These are phyloP conservation scores for Phragmatobia fuliginosa DNA, from an alignment of 2,888 invertebrate genomes.

Conservation along the genomic window DNA sequence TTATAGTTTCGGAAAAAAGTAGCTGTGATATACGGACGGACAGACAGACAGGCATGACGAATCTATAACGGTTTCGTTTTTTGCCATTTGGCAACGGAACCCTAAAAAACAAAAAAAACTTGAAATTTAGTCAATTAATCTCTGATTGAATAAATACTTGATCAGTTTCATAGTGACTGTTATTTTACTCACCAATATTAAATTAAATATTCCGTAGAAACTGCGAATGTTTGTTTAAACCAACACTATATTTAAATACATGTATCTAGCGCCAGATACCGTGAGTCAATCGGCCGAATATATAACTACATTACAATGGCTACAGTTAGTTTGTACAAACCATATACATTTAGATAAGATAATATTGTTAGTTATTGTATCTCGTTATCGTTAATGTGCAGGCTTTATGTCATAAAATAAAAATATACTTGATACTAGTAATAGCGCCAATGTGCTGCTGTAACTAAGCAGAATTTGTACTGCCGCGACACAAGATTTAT, in stretches of 20 bases:
- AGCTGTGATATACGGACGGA: too few relatives aligned
- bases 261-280: neutral
- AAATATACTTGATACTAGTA: neutral
- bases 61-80: too few relatives aligned
- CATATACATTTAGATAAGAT: conserved; percentile 3
- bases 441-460: neutral
- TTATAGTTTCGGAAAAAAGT: too few relatives aligned
- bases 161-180: too few relatives aligned
- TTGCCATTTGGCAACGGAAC: too few relatives aligned
- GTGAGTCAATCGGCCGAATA: neutral
- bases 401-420: neutral
- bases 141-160: neutral
- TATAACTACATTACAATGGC: neutral
- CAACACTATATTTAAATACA: neutral
- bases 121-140: neutral
- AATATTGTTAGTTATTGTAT: neutral
- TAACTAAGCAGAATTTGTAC: too few relatives aligned
- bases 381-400: conserved; percentile 1
- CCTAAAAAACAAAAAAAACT: neutral
- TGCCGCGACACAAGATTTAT: too few relatives aligned
- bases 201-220: neutral
- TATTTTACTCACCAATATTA: neutral
- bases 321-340: neutral
- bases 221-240: neutral
- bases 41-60: too few relatives aligned